A percentile compares a stretch with the other conserved stretches of the same genome.
Conservation (phyloP, 2,113 vertebrate species). For the Bostrychus sinensis region DNA sequence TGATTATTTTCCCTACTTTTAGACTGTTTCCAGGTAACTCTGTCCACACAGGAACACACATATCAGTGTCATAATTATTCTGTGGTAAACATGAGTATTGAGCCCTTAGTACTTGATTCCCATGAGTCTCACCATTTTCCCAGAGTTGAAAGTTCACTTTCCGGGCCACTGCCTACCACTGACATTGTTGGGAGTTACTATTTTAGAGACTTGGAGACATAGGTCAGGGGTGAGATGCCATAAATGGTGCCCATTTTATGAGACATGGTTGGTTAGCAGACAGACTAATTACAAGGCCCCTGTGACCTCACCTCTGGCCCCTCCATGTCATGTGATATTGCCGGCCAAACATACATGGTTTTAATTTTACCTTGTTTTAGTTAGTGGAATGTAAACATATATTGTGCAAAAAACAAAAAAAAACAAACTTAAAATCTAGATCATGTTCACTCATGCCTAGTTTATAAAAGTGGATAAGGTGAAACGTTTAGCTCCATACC, state of each 20-base stretch:
- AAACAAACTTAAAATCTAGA: no score
- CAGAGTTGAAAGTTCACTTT: constrained; percentile 46
- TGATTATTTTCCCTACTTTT: background rate
- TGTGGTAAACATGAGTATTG: constrained; percentile 20
- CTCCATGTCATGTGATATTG: constrained; percentile 46
- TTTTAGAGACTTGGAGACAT: constrained; percentile 60
- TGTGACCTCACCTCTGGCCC: constrained; percentile 76
- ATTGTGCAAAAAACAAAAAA: no score
- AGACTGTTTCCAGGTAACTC: background rate
- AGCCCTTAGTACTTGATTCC: background rate
- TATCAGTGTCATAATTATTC: constrained; percentile 2
- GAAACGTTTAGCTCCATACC: background rate
- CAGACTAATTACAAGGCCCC: constrained; percentile 67
- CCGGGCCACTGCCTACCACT: constrained; percentile 15
- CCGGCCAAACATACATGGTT: background rate
- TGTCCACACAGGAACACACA: background rate
- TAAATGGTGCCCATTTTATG: constrained; percentile 54
- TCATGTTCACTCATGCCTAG: no score
- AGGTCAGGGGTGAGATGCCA: constrained; percentile 77
- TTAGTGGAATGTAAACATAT: no score
- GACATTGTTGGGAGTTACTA: constrained; percentile 40
- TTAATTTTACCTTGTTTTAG: no score
- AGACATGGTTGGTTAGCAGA: constrained; percentile 60
- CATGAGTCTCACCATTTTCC: constrained; percentile 13
- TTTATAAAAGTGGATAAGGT: background rate